Conservation (phyloP, 1,140 invertebrate species). For the Agraylea sexmaculata region DNA sequence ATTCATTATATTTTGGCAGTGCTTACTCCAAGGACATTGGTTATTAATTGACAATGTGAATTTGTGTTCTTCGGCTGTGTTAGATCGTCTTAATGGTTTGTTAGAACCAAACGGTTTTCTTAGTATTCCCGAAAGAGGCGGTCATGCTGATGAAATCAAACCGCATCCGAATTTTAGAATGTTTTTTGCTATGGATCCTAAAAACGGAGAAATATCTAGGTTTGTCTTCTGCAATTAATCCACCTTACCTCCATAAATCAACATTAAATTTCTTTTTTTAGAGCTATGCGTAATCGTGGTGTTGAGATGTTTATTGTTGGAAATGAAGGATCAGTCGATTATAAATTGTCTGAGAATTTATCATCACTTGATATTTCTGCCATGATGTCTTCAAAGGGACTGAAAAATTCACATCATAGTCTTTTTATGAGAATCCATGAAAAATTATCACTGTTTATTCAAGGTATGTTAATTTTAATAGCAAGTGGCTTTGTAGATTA, state of each 20-base stretch:
- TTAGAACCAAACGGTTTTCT: conserved; percentile 87
- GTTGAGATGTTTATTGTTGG: conserved; percentile 75
- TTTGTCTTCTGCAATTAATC: conserved; percentile 21
- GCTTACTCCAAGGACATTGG: conserved; percentile 78
- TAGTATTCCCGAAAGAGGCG: conserved; percentile 83
- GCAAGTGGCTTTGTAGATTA: background rate
- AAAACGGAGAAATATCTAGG: conserved; percentile 88
- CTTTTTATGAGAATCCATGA: conserved; percentile 32
- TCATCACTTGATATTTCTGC: conserved; percentile 33
- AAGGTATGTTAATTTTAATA: conserved; percentile 25
- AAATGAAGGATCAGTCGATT: conserved; percentile 26
- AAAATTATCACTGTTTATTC: conserved; percentile 31
- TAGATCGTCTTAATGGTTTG: conserved; percentile 91
- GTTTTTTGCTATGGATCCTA: conserved; percentile 91
- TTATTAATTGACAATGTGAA: conserved; percentile 94
- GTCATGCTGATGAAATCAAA: conserved; percentile 56
- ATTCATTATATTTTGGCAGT: conserved; percentile 34
- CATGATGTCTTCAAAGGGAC: conserved; percentile 29
- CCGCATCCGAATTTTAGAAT: conserved; percentile 89
- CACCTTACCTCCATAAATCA: background rate
- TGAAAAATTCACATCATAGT: conserved; percentile 29
- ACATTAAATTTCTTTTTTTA: conserved; percentile 26
- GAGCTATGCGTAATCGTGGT: conserved; percentile 96
- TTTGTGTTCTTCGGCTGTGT: conserved; percentile 88
- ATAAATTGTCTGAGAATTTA: conserved; percentile 28